Conservation (phyloP, 2,113 vertebrate genomes). For the Festucalex cinctus region DNA sequence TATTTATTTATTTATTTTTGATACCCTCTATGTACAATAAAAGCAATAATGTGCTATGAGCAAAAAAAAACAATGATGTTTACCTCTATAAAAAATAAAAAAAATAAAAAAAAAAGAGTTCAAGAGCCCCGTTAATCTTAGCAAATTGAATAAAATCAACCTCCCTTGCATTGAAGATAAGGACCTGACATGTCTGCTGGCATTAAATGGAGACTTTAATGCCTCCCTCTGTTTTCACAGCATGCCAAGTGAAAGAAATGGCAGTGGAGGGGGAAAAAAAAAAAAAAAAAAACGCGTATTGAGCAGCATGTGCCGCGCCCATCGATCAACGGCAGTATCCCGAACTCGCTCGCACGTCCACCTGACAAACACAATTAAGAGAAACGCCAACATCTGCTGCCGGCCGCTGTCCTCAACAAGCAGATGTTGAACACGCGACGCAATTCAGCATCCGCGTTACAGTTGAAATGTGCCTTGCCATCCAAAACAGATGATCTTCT, state of each 20-base stretch:
- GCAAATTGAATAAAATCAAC: neutral
- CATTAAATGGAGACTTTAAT: neutral
- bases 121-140: neutral
- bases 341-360: constrained; percentile 6
- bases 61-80: too few species aligned
- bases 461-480: neutral
- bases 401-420: neutral
- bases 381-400: neutral
- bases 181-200: neutral
- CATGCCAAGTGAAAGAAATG: neutral
- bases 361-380: constrained; percentile 14
- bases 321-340: constrained; percentile 16
- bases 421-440: neutral
- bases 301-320: constrained; percentile 2
- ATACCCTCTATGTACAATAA: too few species aligned
- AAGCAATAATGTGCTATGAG: too few species aligned
- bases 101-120: too few species aligned
- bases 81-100: too few species aligned
- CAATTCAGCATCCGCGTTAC: neutral
- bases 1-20: too few species aligned
- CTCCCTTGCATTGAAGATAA: neutral
- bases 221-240: neutral
- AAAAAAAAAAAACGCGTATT: neutral
- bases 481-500: constrained; percentile 7
- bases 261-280: too few species aligned